Evolutionary conservation across 2,888 invertebrate species (phyloP), one percentile per base, ranked within the genome.

Genomic region (Agriopis leucophaearia): DNA sequence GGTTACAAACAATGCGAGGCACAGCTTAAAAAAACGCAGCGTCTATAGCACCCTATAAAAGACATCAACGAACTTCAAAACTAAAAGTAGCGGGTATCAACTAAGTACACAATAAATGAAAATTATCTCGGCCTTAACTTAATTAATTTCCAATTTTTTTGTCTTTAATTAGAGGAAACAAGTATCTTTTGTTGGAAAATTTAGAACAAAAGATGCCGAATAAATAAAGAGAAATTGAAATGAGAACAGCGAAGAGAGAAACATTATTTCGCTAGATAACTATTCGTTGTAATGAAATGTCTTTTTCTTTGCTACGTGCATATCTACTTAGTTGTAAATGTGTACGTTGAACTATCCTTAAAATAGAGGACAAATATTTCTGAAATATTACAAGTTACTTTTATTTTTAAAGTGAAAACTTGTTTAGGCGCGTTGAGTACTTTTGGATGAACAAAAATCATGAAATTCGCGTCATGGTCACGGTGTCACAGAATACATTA

Each of bases 51-150:
- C 74, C 81, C 73, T 78, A 72, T 66, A 83, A 84, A 85, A 82
- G 84, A 83, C 80, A 79, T 81, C 82, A 81, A 83, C 83, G 85
- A 81, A 77, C 69, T 51, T 66, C 70, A 40, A 12, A 13, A 35
- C 27, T 27, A 10, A 8, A 8, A 48, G 12, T 35, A 51, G 27
- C 27, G 27, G 27, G 27, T 1, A 1, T 1, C 27, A 27, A 4
- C 27, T 35, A 35, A n/a, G 7, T 16, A 48, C 35, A 13, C 12
- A 51, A 51, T n/a, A 8, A 51, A 27, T 50, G 6, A 35, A 35
- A 50, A 16, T 6, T 16, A 27, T 1, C 13, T 18, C 5, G 12
- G 16, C 12, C 16, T 61, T 15, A 44, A 42, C 48, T 45, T 52
- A 52, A 52, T 62, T 56, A 56, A 56, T n/a, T 35, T 50, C 54